Conservation (phyloP, 2,888 invertebrate genomes). For the Acleris sparsana region DNA sequence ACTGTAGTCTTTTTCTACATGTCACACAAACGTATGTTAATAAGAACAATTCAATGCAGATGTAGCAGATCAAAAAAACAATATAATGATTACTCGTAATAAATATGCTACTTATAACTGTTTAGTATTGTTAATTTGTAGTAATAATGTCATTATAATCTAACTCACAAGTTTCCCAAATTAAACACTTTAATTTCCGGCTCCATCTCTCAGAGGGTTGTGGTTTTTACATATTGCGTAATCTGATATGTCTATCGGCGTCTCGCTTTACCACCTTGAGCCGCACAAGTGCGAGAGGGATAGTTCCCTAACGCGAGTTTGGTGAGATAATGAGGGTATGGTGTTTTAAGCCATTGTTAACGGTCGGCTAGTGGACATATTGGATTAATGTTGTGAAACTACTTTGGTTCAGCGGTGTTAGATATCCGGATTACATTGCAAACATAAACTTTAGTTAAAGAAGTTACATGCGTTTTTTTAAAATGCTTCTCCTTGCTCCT, state of each 20-base stretch:
- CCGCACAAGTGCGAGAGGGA: conserved; percentile 9
- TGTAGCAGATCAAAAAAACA: too few relatives aligned
- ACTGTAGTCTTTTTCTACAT: too few relatives aligned
- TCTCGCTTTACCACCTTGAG: conserved; percentile 1
- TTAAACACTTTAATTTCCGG: conserved; percentile 1
- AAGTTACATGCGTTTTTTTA: too few relatives aligned
- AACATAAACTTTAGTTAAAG: too few relatives aligned
- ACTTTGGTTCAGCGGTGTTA: conserved; percentile 13
- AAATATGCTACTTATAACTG: not conserved
- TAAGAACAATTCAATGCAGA: too few relatives aligned
- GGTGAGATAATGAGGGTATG: conserved; percentile 29
- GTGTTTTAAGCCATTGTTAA: conserved; percentile 28
- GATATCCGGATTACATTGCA: conserved; percentile 3
- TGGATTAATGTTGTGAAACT: conserved; percentile 25
- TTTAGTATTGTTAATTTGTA: not conserved
- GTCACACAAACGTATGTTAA: too few relatives aligned
- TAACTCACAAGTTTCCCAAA: not conserved
- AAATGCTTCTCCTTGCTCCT: too few relatives aligned
- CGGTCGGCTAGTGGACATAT: conserved; percentile 17
- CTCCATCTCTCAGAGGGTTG: not conserved
- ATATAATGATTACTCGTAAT: too few relatives aligned
- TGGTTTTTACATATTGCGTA: conserved; percentile 12
- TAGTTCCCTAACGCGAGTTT: conserved; percentile 29
- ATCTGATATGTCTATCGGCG: conserved; percentile 7
- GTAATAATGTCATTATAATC: too few relatives aligned